These are phyloP conservation scores for Dreissena rostriformis DNA, from an alignment of 1,140 invertebrate genomes.

Conservation along the genomic window DNA sequence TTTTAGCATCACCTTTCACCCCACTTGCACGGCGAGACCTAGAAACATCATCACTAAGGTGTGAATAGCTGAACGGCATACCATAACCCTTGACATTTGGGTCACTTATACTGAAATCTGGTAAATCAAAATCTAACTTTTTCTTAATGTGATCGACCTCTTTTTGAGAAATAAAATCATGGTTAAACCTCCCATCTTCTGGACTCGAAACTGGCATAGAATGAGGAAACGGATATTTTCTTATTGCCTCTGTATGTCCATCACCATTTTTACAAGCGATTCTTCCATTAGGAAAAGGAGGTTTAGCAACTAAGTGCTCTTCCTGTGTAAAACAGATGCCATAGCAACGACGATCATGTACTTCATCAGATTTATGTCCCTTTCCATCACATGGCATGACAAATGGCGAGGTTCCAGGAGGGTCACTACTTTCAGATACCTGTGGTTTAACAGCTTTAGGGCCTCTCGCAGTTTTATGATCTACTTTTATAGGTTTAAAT, in stretches of 20 bases:
- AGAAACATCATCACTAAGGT: conserved; percentile 36
- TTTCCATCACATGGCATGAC: conserved; percentile 17
- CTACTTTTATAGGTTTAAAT: no score
- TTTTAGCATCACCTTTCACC: background rate
- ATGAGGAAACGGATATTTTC: background rate
- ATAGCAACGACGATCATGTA: conserved; percentile 14
- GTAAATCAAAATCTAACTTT: background rate
- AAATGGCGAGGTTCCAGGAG: background rate
- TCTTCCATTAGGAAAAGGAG: background rate
- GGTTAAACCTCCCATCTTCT: conserved; percentile 1
- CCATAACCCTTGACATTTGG: background rate
- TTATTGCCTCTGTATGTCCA: no score
- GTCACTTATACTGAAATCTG: background rate
- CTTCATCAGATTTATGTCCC: background rate
- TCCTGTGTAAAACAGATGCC: conserved; percentile 42
- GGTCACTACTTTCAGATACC: background rate
- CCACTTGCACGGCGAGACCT: background rate
- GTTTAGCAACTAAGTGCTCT: background rate
- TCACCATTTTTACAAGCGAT: no score
- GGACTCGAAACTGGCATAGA: conserved; percentile 20
- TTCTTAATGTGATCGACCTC: background rate
- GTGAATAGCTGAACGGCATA: conserved; percentile 33
- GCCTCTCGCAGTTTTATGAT: no score
- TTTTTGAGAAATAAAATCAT: background rate
- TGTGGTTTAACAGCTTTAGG: no score